These are phyloP conservation scores for Stegostoma tigrinum DNA, from an alignment of 2,113 vertebrate species.

Conservation along the genomic window DNA sequence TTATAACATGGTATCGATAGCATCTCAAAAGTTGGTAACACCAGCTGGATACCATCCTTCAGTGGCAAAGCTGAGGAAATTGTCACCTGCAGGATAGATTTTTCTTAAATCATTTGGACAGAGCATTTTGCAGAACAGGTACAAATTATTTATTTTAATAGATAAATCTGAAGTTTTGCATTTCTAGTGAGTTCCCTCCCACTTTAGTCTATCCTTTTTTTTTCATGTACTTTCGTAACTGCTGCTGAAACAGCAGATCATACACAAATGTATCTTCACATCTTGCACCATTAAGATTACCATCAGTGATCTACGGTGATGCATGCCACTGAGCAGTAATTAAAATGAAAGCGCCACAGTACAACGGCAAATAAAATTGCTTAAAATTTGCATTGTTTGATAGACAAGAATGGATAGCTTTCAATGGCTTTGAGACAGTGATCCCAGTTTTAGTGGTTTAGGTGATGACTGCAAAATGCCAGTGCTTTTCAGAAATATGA, in stretches of 20 bases:
- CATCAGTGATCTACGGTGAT: too few species aligned
- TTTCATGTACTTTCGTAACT: not conserved
- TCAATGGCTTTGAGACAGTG: not conserved
- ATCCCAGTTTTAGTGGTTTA: not conserved
- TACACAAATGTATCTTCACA: not conserved
- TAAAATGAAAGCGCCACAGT: not conserved
- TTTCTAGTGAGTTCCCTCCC: not conserved
- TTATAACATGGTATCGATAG: not conserved
- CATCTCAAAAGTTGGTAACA: not conserved
- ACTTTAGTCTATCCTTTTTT: not conserved
- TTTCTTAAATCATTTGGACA: not conserved
- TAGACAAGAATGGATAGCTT: not conserved
- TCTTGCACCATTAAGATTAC: not conserved
- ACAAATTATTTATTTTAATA: not conserved
- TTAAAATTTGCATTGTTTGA: slow-evolving; percentile 2
- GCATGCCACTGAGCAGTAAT: not conserved
- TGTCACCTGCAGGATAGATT: not conserved
- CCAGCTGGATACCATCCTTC: not conserved
- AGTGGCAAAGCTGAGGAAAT: too few species aligned
- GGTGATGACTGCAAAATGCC: not conserved
- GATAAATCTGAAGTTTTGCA: not conserved
- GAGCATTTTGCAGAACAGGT: not conserved
- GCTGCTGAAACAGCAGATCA: not conserved
- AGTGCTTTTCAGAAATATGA: not conserved
- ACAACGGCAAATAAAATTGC: not conserved